Base-by-base conservation (phyloP, 2,888 invertebrate genomes). In the Drosophila lutescens region DNA sequence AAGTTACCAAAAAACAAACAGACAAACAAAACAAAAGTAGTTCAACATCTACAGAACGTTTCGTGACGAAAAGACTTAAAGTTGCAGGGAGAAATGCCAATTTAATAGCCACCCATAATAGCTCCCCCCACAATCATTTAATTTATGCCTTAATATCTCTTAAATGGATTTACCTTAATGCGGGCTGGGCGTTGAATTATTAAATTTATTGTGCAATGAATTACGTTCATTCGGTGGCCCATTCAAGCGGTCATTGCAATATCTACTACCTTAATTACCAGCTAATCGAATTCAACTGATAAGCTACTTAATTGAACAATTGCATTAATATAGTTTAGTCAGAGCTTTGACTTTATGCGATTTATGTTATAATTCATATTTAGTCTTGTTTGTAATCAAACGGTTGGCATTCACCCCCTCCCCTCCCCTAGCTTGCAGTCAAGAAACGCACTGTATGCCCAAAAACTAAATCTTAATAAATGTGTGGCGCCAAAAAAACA, bases 1-100 rank as follows among this genome's bases (percentile, higher is more conserved):
- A 68, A 68, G 41, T 68, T 69, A 69, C 72, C 60, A 59, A 60
- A 69, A 68, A 49, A 30, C 6, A 40, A n/a, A 9, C 10, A 32
- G 7, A 49, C 20, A 46, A 32, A 13, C n/a, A 36, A 38, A 38
- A 49, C 13, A 43, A 34, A 54, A 26, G 46, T 49, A 26, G 49
- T 49, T 49, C 20, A 30, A 34, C n/a, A 34, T 49, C 20, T 34
- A 9, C 32, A 49, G 49, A 49, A 34, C 49, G 49, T 49, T 49
- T 49, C 34, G 49, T 49, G 12, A 60, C 46, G 23, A 36, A 51
- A 23, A 38, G 38, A 51, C 57, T 51, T 38, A 36, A 51, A 38
- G 53, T 57, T 57, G 56, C 36, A 26, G 50, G 53, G 10, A 57
- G 53, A 38, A 23, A 23, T 53, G 53, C 53, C 53, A 57, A 30